Percentiles rank a stretch among this genome's conserved stretches.
Conservation (phyloP, 2,797 vertebrate species). For the Paramormyrops hopkinsi region DNA sequence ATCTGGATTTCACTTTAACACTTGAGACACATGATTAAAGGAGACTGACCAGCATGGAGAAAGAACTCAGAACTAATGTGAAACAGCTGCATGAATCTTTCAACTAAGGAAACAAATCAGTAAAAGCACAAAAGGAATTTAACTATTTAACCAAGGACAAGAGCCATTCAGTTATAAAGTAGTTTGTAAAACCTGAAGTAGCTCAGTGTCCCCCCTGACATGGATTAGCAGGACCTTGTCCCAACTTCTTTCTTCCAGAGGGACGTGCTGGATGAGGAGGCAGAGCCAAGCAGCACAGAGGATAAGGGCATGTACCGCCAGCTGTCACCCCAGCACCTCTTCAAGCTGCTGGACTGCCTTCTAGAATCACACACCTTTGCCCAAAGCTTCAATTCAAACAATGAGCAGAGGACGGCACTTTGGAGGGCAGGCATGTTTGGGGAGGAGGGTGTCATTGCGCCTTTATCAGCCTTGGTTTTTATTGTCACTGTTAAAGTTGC, state of each 20-base stretch:
- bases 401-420: conserved; percentile 87
- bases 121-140: not conserved
- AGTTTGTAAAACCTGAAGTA: not conserved
- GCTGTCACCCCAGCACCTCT: conserved; percentile 87
- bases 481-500: not conserved
- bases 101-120: not conserved
- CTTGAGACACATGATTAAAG: too few species aligned
- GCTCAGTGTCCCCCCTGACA: not conserved
- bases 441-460: not conserved
- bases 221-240: not conserved
- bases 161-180: not conserved
- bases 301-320: conserved; percentile 88
- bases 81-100: not conserved
- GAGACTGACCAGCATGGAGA: too few species aligned
- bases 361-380: conserved; percentile 94
- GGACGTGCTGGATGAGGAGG: conserved; percentile 73
- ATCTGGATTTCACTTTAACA: not conserved
- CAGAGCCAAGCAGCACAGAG: conserved; percentile 53
- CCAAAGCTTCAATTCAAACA: conserved; percentile 95
- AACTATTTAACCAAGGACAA: not conserved
- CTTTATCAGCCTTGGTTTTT: not conserved
- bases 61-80: not conserved
- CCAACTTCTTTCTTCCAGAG: conserved; percentile 53
- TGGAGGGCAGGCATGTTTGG: conserved; percentile 82
- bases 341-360: conserved; percentile 90